Conservation (phyloP, 2,113 vertebrate genomes). For the Nesospiza acunhae region DNA sequence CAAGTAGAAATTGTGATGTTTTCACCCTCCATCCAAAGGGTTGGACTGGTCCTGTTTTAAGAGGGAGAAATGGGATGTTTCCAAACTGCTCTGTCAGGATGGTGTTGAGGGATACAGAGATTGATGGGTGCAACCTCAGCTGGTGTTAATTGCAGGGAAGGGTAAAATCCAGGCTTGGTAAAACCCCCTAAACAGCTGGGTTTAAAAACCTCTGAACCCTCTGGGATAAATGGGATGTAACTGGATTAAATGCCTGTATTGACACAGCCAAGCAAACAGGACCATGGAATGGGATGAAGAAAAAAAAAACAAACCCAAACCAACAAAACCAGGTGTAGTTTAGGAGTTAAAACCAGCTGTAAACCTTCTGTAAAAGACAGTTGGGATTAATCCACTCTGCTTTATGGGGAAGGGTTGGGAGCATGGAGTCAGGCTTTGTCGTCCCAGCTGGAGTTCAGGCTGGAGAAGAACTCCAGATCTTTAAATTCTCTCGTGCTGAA, state of each 20-base stretch:
- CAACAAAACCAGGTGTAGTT: not conserved
- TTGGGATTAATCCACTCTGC: not conserved
- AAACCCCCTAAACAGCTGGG: not conserved
- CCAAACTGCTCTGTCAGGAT: not conserved
- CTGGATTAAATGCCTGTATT: not conserved
- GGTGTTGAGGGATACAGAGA: not conserved
- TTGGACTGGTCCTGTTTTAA: not conserved
- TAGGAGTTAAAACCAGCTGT: not conserved
- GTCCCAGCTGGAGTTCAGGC: not conserved
- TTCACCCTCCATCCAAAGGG: not conserved
- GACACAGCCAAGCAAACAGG: not conserved
- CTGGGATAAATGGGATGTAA: not conserved
- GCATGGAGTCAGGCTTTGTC: not conserved
- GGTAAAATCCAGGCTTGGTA: not conserved
- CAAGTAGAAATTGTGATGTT: not conserved
- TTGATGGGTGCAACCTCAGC: not conserved
- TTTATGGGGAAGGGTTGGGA: not conserved
- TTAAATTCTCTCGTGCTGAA: not conserved
- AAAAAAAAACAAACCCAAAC: not conserved
- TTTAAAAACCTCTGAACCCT: not conserved
- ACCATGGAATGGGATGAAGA: accelerated
- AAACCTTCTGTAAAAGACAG: not conserved
- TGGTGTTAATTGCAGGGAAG: not conserved
- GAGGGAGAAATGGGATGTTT: not conserved
- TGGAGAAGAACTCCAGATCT: not conserved